phyloP scores from a whole-genome alignment of 2,113 vertebrate genomes.

The Callipepla californica region DNA sequence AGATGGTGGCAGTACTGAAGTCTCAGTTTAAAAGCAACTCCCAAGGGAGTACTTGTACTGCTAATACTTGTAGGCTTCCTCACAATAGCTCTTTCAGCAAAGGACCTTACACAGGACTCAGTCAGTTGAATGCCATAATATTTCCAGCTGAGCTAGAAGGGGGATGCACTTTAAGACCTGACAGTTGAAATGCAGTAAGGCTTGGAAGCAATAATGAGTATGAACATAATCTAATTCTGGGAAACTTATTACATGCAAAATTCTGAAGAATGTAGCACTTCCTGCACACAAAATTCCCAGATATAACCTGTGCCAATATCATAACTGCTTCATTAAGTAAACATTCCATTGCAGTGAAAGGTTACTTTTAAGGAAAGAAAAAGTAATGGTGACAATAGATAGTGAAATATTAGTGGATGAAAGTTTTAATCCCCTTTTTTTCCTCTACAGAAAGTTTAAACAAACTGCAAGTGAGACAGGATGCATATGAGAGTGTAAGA shows the following conservation, averaged over 20 bases:
- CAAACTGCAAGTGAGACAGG: not conserved
- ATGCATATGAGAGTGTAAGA: not conserved
- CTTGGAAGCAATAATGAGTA: not conserved
- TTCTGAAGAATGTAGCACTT: not conserved
- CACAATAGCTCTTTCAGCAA: not conserved
- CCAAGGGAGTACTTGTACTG: no score
- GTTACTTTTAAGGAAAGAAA: not conserved
- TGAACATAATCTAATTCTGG: not conserved
- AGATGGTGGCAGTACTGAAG: not conserved
- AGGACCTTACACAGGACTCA: not conserved
- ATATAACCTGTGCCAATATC: not conserved
- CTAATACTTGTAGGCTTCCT: not conserved
- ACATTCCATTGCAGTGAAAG: not conserved
- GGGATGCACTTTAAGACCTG: rapidly evolving
- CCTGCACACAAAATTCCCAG: not conserved
- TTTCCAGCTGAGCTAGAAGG: not conserved
- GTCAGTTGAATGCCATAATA: not conserved
- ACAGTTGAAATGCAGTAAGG: not conserved
- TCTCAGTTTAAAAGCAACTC: not conserved
- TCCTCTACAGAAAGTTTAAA: not conserved
- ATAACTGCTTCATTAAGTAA: not conserved
- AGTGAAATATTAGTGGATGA: not conserved
- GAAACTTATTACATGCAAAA: not conserved
- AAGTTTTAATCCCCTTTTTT: not conserved
- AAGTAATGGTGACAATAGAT: not conserved